Evolutionary conservation across 2,888 invertebrate genomes (phyloP).

Genomic region (Sphecodes monilicornis): DNA sequence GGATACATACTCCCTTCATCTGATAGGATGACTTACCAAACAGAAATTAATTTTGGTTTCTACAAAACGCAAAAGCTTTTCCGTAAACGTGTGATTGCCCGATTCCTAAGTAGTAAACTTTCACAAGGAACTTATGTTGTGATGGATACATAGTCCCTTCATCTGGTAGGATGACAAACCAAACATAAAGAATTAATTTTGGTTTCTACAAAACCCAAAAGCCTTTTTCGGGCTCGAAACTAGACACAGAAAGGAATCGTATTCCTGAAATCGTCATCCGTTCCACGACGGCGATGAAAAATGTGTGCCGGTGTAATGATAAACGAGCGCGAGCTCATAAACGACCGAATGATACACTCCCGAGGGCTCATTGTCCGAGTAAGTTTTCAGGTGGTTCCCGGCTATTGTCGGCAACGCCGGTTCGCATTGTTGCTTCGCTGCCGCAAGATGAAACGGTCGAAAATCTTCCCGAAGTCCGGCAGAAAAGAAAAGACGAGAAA

Average conservation of each 20-base stretch:
- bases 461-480: conserved; percentile 58
- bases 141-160: no score
- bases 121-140: no score
- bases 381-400: conserved; percentile 75
- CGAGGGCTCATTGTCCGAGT: conserved; percentile 77
- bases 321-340: conserved; percentile 81
- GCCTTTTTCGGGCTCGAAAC: neutral
- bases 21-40: no score
- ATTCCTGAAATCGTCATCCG: conserved; percentile 43
- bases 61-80: no score
- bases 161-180: no score
- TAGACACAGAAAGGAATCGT: neutral
- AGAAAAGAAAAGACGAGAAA: conserved; percentile 25
- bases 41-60: no score
- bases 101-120: no score
- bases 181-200: no score
- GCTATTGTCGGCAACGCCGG: conserved; percentile 70
- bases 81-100: no score
- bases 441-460: conserved; percentile 68
- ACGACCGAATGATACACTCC: conserved; percentile 82
- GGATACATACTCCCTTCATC: no score
- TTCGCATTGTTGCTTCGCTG: conserved; percentile 67
- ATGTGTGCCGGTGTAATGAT: conserved; percentile 77
- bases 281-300: conserved; percentile 75
- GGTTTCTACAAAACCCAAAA: neutral